Evolutionary conservation across 1,140 invertebrate species (phyloP).

Genomic region (Pectinophora gossypiella): DNA sequence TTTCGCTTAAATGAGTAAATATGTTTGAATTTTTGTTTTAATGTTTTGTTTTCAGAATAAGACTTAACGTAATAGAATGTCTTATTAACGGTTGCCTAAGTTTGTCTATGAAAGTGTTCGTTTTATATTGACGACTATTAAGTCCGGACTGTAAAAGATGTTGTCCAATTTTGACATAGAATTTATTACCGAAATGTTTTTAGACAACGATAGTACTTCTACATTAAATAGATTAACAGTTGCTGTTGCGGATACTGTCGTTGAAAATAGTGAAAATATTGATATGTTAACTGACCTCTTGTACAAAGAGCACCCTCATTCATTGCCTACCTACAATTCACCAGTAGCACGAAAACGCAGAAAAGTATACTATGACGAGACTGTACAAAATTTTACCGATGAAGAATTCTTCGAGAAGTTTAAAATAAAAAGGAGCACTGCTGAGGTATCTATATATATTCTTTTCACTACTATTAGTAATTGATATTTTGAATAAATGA

Average conservation of each 20-base stretch:
- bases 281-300: conserved; percentile 30
- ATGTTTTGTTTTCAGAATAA: too few species aligned
- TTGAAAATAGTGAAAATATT: conserved; percentile 54
- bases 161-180: conserved; percentile 46
- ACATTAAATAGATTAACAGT: conserved; percentile 48
- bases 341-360: background rate
- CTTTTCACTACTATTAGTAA: too few species aligned
- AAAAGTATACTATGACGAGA: conserved; percentile 39
- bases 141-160: too few species aligned
- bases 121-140: too few species aligned
- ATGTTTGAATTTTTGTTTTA: too few species aligned
- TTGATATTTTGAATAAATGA: too few species aligned
- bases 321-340: background rate
- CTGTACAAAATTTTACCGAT: conserved; percentile 37
- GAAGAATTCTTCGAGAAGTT: conserved; percentile 46
- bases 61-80: too few species aligned
- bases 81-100: too few species aligned
- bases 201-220: conserved; percentile 52
- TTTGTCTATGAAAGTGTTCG: too few species aligned
- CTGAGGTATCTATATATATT: conserved; percentile 40
- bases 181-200: conserved; percentile 55
- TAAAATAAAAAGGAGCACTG: conserved; percentile 54
- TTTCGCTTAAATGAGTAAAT: too few species aligned
- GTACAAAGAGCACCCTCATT: conserved; percentile 31
- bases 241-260: conserved; percentile 50